Evolutionary conservation across 2,888 invertebrate genomes (phyloP), one percentile per base, ranked within the genome.

Genomic region (Hirtodrosophila cameraria): DNA sequence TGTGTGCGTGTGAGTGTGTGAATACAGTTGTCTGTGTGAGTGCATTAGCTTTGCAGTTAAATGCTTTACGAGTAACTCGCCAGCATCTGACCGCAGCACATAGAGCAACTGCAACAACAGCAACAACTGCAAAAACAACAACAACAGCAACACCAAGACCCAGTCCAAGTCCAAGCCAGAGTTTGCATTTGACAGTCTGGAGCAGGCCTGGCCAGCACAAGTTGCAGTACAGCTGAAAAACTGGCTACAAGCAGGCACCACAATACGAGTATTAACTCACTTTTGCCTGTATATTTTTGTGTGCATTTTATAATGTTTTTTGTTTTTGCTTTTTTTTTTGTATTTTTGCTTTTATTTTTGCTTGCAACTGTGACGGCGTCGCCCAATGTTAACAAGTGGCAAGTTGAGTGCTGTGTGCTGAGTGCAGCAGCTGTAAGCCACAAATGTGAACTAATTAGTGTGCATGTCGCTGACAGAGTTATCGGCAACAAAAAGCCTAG

Each of bases 391-490:
- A 77, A 72, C 72, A 75, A 75, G 78, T 77, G 81, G 42, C 81
- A 68, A 75, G 75, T 60, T 48, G 70, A 81, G 75, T 80, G 75
- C 78, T 36, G 41, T 45, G 58, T 46, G 71, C n/a, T n/a, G n/a
- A n/a, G n/a, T n/a, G n/a, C n/a, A n/a, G n/a, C 71, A 63, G 66
- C 74, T 71, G 68, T 69, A 67, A 50, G 65, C 72, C 66, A 70
- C 72, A 72, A 80, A 66, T 82, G 65, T 76, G 66, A 74, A 77
- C 86, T 86, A 85, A 86, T 85, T 86, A 83, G 81, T 81, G 86
- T 75, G 81, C 81, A 83, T 81, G 86, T 86, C 68, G 81, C 78
- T 83, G 81, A 64, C 78, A 75, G 71, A 71, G 65, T 55, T 68
- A 79, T 82, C 75, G 85, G 58, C 67, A 66, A 54, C 45, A 45